These are phyloP conservation scores for Hyppa rectilinea DNA, from an alignment of 2,888 invertebrate species.

Conservation along the genomic window DNA sequence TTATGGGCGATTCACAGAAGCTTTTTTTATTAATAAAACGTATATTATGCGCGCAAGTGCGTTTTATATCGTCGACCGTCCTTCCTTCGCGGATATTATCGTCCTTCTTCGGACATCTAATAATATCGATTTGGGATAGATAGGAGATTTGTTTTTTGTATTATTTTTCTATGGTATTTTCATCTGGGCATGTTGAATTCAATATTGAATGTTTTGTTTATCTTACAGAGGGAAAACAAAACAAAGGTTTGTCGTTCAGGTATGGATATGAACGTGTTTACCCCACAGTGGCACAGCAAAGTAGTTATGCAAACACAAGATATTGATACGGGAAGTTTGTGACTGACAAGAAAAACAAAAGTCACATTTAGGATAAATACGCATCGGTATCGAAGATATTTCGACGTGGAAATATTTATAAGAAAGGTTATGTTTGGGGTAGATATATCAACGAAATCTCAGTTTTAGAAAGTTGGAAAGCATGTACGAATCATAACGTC, in stretches of 20 bases:
- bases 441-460: not conserved
- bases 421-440: slow-evolving; percentile 32
- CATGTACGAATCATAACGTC: not conserved
- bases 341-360: slow-evolving; percentile 87
- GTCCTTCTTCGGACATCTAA: slow-evolving; percentile 89
- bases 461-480: not conserved
- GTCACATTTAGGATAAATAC: slow-evolving; percentile 77
- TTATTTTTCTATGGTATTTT: slow-evolving; percentile 59
- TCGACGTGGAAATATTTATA: slow-evolving; percentile 62
- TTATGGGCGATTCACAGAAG: slow-evolving; percentile 88
- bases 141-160: slow-evolving; percentile 70
- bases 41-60: slow-evolving; percentile 91
- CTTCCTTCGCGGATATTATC: slow-evolving; percentile 85
- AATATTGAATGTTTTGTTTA: slow-evolving; percentile 69
- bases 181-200: slow-evolving; percentile 42
- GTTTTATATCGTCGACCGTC: slow-evolving; percentile 87
- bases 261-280: slow-evolving; percentile 81
- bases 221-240: slow-evolving; percentile 53
- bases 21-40: slow-evolving; percentile 91
- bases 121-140: slow-evolving; percentile 83
- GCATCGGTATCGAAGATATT: slow-evolving; percentile 61
- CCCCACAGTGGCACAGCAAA: slow-evolving; percentile 76
- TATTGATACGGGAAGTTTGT: slow-evolving; percentile 86
- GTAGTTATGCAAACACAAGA: slow-evolving; percentile 88
- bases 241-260: slow-evolving; percentile 71